Conservation (phyloP, 2,888 invertebrate genomes). For the Thecocarcelia acutangulata region DNA sequence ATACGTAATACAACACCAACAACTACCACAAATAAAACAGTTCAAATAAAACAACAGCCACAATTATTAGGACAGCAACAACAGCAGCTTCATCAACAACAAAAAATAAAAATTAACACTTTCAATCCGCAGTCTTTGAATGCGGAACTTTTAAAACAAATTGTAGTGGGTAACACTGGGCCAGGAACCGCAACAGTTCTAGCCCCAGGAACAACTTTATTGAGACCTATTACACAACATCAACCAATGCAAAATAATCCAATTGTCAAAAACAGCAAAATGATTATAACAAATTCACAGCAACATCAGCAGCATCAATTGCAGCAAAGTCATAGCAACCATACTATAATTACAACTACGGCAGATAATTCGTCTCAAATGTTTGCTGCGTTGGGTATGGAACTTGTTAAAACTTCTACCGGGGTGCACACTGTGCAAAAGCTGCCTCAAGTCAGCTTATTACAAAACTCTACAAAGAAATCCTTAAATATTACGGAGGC, state of each 20-base stretch:
- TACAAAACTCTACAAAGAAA: constrained; percentile 51
- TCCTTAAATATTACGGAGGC: constrained; percentile 12
- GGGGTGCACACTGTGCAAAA: constrained; percentile 46
- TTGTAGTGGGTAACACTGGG: constrained; percentile 59
- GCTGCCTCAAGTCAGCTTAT: constrained; percentile 57
- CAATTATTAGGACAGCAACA: constrained; percentile 48
- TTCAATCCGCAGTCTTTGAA: constrained; percentile 50
- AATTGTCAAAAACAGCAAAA: constrained; percentile 18
- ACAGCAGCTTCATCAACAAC: constrained; percentile 51
- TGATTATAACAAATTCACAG: constrained; percentile 24
- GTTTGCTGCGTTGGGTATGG: constrained; percentile 51
- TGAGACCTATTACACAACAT: constrained; percentile 43
- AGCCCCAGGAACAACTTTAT: constrained; percentile 50
- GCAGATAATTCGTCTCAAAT: constrained; percentile 48
- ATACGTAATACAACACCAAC: constrained; percentile 63
- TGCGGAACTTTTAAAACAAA: constrained; percentile 68
- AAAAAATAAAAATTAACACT: constrained; percentile 25
- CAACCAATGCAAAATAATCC: constrained; percentile 41
- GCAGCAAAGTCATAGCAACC: constrained; percentile 38
- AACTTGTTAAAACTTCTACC: constrained; percentile 34
- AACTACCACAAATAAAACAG: constrained; percentile 44
- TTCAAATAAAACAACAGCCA: constrained; percentile 53
- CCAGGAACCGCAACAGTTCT: constrained; percentile 20
- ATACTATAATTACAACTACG: constrained; percentile 36
- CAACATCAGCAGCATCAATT: constrained; percentile 42